Conservation (phyloP, 2,113 vertebrate genomes). For the Agapornis roseicollis region DNA sequence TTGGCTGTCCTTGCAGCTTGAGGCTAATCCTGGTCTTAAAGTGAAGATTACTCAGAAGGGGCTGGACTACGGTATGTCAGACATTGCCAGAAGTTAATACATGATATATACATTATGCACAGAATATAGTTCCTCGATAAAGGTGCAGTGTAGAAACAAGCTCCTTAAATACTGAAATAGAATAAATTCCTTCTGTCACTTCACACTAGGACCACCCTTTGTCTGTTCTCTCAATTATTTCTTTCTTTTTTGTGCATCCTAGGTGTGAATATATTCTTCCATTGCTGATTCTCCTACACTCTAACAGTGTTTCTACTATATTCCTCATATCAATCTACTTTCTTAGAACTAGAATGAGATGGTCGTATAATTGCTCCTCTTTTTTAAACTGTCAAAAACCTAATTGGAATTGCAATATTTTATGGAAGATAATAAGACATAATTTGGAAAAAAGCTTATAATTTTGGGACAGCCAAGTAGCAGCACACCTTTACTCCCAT, state of each 20-base stretch:
- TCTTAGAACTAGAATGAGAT: not conserved
- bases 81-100: not conserved
- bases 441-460: not conserved
- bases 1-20: not conserved
- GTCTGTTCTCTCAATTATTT: not conserved
- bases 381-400: not conserved
- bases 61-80: constrained; percentile 37
- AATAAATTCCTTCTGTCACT: not conserved
- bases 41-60: constrained; percentile 49
- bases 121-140: not conserved
- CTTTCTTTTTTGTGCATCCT: not conserved
- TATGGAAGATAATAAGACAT: not conserved
- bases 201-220: not conserved
- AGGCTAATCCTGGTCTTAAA: constrained; percentile 54
- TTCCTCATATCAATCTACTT: not conserved
- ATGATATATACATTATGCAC: not conserved
- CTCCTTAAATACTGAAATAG: not conserved
- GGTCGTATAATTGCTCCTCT: not conserved
- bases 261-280: not conserved
- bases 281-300: not conserved
- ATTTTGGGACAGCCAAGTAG: not conserved
- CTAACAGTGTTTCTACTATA: not conserved
- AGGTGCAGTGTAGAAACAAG: not conserved
- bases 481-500: not conserved
- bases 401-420: not conserved